Evolutionary conservation across 2,797 vertebrate species (phyloP), one percentile per base, ranked within the genome.

Genomic region (Enteromius fasciolatus): DNA sequence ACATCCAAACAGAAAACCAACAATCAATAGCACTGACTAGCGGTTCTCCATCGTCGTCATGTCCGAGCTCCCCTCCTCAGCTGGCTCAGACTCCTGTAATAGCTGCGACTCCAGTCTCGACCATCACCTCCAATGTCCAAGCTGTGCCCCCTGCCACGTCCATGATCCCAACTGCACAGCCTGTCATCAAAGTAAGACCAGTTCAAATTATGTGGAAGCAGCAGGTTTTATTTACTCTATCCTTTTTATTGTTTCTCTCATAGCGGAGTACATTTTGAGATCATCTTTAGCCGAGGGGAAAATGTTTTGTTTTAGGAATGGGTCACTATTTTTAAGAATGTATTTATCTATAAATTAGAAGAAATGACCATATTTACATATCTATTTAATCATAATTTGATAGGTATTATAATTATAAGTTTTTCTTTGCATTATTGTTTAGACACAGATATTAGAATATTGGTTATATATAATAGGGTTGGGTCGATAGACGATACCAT

Each of bases 41-140:
- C 0, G 95, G 95, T 57, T 96, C 96, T 61, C 94, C 96, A 46
- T 92, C 93, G 0, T 92, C 96, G 2, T 92, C 96, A 72, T 97
- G 97, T 89, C 96, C 97, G 78, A 97, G 72, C 18, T 95, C 96
- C 28, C 95, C 95, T 86, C 95, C 91, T 39, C 92, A 94, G 0
- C 94, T 93, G 44, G 96, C 97, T 48, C 97, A 97, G 92, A 97
- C 97, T 4, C 96, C 97, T 0, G 96, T 98, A 88, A 97, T 98
- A 82, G 97, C 97, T 0, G 94, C 96, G 88, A 97, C 97, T 36
- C 93, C 97, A 0, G 95, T 98, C 89, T 96, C 96, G 91, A 95
- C 96, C 88, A 95, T 96, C 91, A 95, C 95, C 0, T 92, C 96
- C 33, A 95, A 91, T 1, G 91, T 95, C 1, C 91, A 95, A 4